Evolutionary conservation across 1,140 invertebrate genomes (phyloP).

Genomic region (Diabrotica undecimpunctata): DNA sequence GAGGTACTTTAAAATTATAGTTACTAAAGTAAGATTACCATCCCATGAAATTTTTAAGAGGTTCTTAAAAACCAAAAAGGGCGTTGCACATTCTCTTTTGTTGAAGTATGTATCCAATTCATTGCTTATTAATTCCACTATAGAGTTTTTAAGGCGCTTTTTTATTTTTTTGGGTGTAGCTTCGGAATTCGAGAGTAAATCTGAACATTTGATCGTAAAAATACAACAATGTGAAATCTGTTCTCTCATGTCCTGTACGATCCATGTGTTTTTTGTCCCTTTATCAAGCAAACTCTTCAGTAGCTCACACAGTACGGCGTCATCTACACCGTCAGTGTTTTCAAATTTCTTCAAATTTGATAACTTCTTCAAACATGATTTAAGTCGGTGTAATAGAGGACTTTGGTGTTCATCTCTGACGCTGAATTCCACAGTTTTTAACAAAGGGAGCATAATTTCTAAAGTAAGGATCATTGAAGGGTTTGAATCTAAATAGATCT

Average conservation of each 20-base stretch:
- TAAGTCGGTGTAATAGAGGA: constrained; percentile 60
- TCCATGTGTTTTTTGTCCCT: constrained; percentile 58
- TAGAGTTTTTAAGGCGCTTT: constrained; percentile 39
- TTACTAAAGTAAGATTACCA: constrained; percentile 55
- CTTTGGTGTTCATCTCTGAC: constrained; percentile 65
- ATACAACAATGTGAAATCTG: constrained; percentile 62
- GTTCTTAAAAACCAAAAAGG: constrained; percentile 61
- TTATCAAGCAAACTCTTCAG: constrained; percentile 60
- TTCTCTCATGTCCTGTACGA: constrained; percentile 65
- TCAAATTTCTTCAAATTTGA: constrained; percentile 60
- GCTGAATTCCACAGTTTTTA: constrained; percentile 62
- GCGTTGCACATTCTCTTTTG: constrained; percentile 60
- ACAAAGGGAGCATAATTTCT: constrained; percentile 64
- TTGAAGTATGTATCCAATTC: constrained; percentile 57
- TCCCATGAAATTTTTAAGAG: constrained; percentile 60
- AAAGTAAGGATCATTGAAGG: constrained; percentile 62
- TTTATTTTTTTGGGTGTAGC: constrained; percentile 44
- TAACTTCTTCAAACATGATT: constrained; percentile 60
- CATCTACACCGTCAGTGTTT: constrained; percentile 54
- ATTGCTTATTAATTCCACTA: constrained; percentile 53
- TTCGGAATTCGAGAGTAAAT: constrained; percentile 45
- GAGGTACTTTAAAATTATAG: constrained; percentile 55
- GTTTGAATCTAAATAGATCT: constrained; percentile 65
- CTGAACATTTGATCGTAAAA: constrained; percentile 61
- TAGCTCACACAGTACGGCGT: constrained; percentile 55